phyloP scores from a whole-genome alignment of 2,113 vertebrate genomes.

The Melanerpes aurifrons region DNA sequence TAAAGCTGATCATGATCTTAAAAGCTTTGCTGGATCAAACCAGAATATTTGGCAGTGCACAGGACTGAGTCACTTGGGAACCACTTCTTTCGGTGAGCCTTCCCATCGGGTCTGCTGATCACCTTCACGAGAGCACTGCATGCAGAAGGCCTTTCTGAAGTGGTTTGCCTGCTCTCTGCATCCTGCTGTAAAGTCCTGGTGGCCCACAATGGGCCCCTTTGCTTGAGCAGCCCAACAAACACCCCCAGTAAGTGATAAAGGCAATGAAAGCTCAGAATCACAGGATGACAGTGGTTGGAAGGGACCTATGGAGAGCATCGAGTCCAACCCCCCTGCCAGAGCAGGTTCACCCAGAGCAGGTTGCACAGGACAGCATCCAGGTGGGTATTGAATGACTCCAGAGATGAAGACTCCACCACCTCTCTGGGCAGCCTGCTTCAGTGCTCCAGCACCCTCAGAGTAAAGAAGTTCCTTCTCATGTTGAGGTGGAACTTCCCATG shows the following conservation, averaged over 20 bases:
- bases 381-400: no score
- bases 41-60: neutral
- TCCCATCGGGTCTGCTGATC: neutral
- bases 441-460: no score
- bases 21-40: conserved; percentile 45
- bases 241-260: neutral
- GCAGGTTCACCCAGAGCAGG: no score
- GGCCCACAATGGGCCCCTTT: neutral
- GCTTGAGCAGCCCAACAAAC: neutral
- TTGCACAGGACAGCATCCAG: no score
- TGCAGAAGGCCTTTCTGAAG: neutral
- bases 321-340: no score
- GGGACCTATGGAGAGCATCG: no score
- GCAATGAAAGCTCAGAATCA: neutral
- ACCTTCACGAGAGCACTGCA: fast-evolving
- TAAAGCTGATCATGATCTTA: conserved; percentile 30
- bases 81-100: neutral
- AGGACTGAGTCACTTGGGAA: neutral
- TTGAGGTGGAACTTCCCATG: no score
- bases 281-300: no score
- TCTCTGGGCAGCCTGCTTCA: no score
- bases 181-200: neutral
- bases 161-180: neutral
- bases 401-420: no score
- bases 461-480: no score